phyloP scores from a whole-genome alignment of 2,797 vertebrate genomes.

The Chaenodraco wilsoni region DNA sequence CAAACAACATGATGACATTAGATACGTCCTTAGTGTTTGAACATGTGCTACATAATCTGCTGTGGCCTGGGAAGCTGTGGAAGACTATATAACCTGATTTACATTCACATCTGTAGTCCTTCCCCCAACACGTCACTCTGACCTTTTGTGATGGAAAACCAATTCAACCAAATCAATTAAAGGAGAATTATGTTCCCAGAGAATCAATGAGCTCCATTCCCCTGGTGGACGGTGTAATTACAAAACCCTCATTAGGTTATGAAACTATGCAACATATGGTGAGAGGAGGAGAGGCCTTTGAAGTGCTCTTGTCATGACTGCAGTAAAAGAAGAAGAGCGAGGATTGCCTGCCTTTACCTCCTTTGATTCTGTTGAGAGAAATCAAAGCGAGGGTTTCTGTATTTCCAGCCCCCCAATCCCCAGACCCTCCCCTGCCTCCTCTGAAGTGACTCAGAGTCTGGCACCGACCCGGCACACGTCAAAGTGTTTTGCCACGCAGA shows the following conservation, averaged over 20 bases:
- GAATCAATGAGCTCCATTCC: conserved; percentile 72
- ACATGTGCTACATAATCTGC: neutral
- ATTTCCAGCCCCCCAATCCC: conserved; percentile 14
- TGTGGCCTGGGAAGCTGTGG: conserved; percentile 21
- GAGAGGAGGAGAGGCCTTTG: conserved; percentile 68
- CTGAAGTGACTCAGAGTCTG: conserved; percentile 37
- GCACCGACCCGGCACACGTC: conserved; percentile 48
- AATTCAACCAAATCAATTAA: conserved; percentile 46
- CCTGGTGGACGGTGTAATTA: conserved; percentile 75
- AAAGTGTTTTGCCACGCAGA: conserved; percentile 35
- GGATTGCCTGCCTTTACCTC: conserved; percentile 52
- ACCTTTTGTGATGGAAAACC: conserved; percentile 65
- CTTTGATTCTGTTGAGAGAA: conserved; percentile 56
- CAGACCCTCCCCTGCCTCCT: conserved; percentile 17
- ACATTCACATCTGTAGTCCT: conserved; percentile 39
- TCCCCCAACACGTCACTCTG: conserved; percentile 34
- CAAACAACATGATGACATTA: too few species aligned
- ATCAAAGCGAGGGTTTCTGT: conserved; percentile 43
- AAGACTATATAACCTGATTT: conserved; percentile 12
- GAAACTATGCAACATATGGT: conserved; percentile 73
- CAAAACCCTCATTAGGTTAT: conserved; percentile 79
- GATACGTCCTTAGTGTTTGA: neutral
- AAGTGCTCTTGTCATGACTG: conserved; percentile 74
- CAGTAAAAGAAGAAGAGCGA: conserved; percentile 25
- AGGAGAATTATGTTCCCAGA: conserved; percentile 72